phyloP scores from a whole-genome alignment of 2,113 vertebrate species.

The Pomatorhinus ruficollis region DNA sequence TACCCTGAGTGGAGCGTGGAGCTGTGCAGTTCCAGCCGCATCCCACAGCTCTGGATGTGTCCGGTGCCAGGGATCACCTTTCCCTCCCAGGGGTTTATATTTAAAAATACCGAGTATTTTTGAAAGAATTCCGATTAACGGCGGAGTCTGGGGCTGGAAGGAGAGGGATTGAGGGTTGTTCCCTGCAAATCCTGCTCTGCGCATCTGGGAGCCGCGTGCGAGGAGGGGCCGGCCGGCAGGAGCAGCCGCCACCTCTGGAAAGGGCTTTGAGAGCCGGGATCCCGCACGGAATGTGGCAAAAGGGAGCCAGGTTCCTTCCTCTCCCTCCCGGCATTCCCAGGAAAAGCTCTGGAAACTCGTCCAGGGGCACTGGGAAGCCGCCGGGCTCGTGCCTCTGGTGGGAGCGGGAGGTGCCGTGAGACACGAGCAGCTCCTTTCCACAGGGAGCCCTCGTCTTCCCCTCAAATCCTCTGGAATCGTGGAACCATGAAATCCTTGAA shows the following conservation, averaged over 20 bases:
- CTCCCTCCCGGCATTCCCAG: neutral
- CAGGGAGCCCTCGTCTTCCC: neutral
- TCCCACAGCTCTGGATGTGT: neutral
- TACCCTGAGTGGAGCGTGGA: fast-evolving
- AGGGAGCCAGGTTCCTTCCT: neutral
- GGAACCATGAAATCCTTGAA: fast-evolving
- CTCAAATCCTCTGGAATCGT: fast-evolving
- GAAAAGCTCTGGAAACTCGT: fast-evolving
- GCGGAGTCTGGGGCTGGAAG: neutral
- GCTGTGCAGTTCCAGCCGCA: too few relatives aligned
- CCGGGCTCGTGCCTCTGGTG: neutral
- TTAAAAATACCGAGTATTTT: fast-evolving
- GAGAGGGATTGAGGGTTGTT: neutral
- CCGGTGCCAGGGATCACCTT: neutral
- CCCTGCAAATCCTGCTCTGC: neutral
- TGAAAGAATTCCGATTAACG: neutral
- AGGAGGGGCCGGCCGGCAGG: neutral
- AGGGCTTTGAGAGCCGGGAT: neutral
- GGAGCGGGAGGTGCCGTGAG: neutral
- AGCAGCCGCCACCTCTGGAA: neutral
- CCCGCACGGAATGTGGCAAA: fast-evolving
- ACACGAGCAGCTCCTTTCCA: neutral
- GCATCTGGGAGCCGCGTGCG: neutral
- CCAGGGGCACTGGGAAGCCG: neutral
- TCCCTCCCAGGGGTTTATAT: fast-evolving